Evolutionary conservation across 2,113 vertebrate genomes (phyloP).

Genomic region (Ailuropoda melanoleuca): DNA sequence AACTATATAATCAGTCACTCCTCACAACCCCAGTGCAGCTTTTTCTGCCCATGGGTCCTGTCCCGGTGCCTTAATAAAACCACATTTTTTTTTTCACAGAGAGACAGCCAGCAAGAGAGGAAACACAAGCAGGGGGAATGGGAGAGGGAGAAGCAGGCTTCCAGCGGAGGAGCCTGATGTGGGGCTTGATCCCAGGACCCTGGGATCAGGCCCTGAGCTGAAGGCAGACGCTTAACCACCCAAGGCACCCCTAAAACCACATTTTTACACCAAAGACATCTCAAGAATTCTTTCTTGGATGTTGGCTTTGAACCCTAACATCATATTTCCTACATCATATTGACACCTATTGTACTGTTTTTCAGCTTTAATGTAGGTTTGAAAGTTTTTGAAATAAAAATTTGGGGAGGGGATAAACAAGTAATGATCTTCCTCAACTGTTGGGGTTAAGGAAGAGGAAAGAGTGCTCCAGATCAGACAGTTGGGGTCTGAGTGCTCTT

Average conservation of each 20-base stretch:
- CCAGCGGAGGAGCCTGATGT: too few species aligned
- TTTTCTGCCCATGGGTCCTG: not conserved
- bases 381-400: not conserved
- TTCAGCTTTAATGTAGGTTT: not conserved
- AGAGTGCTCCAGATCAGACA: not conserved
- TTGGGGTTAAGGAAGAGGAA: not conserved
- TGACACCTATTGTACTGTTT: not conserved
- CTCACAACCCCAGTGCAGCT: not conserved
- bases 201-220: too few species aligned
- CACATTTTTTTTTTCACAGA: not conserved
- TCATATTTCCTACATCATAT: not conserved
- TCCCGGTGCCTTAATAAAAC: not conserved
- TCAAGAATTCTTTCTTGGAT: not conserved
- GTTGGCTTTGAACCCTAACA: not conserved
- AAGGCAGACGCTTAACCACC: too few species aligned
- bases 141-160: too few species aligned
- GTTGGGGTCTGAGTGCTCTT: not conserved
- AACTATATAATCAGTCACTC: not conserved
- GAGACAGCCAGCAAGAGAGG: too few species aligned
- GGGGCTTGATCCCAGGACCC: too few species aligned
- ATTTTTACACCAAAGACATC: not conserved
- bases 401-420: not conserved
- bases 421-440: not conserved
- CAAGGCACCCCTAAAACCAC: not conserved
- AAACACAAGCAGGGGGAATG: too few species aligned